phyloP scores from a whole-genome alignment of 2,797 vertebrate species.

The Pogoniulus pusillus region DNA sequence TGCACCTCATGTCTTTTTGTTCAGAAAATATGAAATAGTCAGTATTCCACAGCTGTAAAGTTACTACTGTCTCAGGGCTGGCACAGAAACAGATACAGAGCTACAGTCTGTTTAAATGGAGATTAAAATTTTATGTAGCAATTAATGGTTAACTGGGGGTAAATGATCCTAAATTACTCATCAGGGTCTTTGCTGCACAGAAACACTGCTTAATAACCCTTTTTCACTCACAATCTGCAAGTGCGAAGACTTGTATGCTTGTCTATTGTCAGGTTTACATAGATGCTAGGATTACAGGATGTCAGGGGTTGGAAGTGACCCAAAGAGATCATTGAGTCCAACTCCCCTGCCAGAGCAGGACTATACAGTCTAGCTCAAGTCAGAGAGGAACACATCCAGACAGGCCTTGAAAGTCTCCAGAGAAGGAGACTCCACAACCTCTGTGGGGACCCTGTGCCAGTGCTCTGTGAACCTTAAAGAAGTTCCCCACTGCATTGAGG shows the following conservation, averaged over 20 bases:
- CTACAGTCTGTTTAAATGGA: slow-evolving; percentile 58
- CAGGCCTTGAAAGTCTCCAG: no score
- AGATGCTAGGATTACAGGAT: neutral
- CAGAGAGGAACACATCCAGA: no score
- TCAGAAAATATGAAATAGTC: neutral
- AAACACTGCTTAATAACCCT: slow-evolving; percentile 52
- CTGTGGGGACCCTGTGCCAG: no score
- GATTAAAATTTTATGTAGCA: slow-evolving; percentile 71
- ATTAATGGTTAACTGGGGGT: slow-evolving; percentile 70
- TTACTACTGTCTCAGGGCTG: slow-evolving; percentile 65
- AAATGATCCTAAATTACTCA: slow-evolving; percentile 66
- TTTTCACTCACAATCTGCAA: slow-evolving; percentile 48
- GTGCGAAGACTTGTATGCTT: neutral
- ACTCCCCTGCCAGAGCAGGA: no score
- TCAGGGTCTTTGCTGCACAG: slow-evolving; percentile 49
- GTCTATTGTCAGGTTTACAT: neutral
- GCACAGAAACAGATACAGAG: slow-evolving; percentile 36
- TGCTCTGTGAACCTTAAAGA: no score
- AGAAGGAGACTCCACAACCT: no score
- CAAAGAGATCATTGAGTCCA: no score
- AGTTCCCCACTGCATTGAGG: no score
- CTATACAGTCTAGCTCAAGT: no score
- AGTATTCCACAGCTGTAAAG: slow-evolving; percentile 53
- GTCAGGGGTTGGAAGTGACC: no score
- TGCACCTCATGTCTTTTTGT: neutral